Conservation (phyloP, 2,888 invertebrate species). For the Chydorus sphaericus region DNA sequence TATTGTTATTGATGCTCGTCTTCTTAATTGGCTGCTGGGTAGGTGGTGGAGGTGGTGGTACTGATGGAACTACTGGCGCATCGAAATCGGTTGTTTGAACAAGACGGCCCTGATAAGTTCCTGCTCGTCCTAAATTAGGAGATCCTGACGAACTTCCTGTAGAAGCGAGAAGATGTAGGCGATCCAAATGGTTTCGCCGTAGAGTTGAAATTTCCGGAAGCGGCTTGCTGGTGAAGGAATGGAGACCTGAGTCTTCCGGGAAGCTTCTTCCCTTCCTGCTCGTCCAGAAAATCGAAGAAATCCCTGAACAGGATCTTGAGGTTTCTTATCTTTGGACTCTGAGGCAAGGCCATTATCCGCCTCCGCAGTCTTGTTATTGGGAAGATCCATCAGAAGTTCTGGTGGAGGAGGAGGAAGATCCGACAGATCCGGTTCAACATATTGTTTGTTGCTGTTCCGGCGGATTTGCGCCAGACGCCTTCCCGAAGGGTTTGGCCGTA, state of each 20-base stretch:
- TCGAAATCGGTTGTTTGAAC: slow-evolving; percentile 8
- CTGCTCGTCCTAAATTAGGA: neutral
- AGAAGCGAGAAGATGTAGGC: neutral
- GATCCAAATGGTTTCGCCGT: slow-evolving; percentile 10
- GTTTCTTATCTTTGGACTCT: neutral
- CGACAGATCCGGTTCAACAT: neutral
- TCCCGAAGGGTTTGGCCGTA: neutral
- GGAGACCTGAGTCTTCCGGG: slow-evolving; percentile 12
- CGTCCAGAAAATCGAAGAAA: slow-evolving; percentile 7
- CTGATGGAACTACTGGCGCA: neutral
- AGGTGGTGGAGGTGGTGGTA: neutral
- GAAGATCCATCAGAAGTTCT: neutral
- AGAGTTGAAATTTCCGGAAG: slow-evolving; percentile 9
- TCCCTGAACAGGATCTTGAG: neutral
- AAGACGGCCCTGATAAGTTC: neutral
- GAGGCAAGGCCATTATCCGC: neutral
- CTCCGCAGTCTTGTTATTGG: neutral
- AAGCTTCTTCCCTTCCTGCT: slow-evolving; percentile 6
- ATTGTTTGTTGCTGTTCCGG: too few species aligned
- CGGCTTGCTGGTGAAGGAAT: neutral
- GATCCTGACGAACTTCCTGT: neutral
- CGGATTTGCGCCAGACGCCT: neutral
- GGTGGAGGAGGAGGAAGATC: neutral
- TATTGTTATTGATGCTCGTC: slow-evolving; percentile 7
- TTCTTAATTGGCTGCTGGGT: neutral